These are phyloP conservation scores for Acanthococcus lagerstroemiae DNA, from an alignment of 2,888 invertebrate species.

Conservation along the genomic window DNA sequence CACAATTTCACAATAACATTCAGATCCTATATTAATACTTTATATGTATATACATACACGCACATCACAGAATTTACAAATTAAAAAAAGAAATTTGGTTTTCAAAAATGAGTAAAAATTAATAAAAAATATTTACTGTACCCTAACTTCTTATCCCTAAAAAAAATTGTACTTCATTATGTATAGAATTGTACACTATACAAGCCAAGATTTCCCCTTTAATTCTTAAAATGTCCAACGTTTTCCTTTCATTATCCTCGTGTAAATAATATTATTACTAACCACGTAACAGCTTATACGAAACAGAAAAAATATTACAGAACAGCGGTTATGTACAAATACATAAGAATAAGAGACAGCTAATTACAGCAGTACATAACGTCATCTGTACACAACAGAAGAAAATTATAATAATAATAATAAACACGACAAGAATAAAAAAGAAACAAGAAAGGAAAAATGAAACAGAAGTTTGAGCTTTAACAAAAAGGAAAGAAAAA, in stretches of 20 bases:
- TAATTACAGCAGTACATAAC: not conserved
- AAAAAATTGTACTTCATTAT: not conserved
- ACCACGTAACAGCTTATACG: not conserved
- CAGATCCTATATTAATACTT: conserved; percentile 20
- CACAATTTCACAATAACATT: conserved; percentile 4
- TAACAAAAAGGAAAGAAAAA: not conserved
- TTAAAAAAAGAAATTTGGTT: conserved; percentile 20
- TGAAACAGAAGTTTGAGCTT: conserved; percentile 19
- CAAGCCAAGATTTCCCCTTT: not conserved
- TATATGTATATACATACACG: not conserved
- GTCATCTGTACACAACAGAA: conserved; percentile 13
- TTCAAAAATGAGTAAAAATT: conserved; percentile 26
- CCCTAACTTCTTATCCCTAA: conserved; percentile 3
- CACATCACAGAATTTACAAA: conserved; percentile 25
- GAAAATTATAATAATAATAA: not conserved
- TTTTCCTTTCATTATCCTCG: not conserved
- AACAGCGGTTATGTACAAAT: conserved; percentile 3
- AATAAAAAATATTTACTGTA: conserved; percentile 24
- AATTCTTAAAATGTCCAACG: too few relatives aligned
- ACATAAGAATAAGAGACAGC: conserved; percentile 3
- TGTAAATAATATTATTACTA: not conserved
- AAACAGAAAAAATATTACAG: not conserved
- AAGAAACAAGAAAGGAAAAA: conserved; percentile 3
- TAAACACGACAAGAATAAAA: not conserved
- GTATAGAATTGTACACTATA: conserved; percentile 11